Conservation (phyloP, 35 echinoderm and acorn worm genomes). For the Holothuria glaberrima region DNA sequence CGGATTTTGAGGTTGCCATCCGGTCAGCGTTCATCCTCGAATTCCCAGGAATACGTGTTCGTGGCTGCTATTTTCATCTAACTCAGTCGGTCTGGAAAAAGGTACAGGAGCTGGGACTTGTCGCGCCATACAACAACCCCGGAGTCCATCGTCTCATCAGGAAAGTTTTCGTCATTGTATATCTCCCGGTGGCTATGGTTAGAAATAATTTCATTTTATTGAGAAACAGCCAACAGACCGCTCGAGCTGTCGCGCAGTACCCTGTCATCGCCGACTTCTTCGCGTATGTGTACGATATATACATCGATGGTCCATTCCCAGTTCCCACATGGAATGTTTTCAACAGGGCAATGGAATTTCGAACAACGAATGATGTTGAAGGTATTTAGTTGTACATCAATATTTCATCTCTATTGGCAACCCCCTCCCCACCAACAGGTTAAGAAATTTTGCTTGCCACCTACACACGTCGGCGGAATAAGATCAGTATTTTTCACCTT, state of each 20-base stretch:
- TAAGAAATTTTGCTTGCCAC: too few relatives aligned
- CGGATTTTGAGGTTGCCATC: neutral
- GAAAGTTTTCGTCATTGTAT: constrained; percentile 15
- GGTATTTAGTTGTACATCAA: too few relatives aligned
- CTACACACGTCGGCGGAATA: too few relatives aligned
- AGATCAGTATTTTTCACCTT: too few relatives aligned
- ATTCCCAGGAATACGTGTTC: neutral
- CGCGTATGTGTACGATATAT: neutral
- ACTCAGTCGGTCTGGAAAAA: constrained; percentile 10
- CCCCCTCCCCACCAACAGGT: too few relatives aligned
- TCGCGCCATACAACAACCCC: neutral
- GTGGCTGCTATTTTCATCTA: constrained; percentile 32
- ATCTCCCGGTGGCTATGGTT: neutral
- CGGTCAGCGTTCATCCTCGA: neutral
- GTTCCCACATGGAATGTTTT: constrained; percentile 21
- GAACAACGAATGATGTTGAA: constrained; percentile 11
- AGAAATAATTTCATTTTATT: constrained; percentile 7
- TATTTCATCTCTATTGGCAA: too few relatives aligned
- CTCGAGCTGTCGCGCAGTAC: neutral
- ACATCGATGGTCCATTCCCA: neutral
- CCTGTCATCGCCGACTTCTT: neutral
- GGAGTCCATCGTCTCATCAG: neutral
- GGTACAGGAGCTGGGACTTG: constrained; percentile 30
- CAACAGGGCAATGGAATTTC: neutral
- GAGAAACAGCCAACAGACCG: neutral